phyloP scores from a whole-genome alignment of 1,140 invertebrate genomes.

The Drosophila pachea region DNA sequence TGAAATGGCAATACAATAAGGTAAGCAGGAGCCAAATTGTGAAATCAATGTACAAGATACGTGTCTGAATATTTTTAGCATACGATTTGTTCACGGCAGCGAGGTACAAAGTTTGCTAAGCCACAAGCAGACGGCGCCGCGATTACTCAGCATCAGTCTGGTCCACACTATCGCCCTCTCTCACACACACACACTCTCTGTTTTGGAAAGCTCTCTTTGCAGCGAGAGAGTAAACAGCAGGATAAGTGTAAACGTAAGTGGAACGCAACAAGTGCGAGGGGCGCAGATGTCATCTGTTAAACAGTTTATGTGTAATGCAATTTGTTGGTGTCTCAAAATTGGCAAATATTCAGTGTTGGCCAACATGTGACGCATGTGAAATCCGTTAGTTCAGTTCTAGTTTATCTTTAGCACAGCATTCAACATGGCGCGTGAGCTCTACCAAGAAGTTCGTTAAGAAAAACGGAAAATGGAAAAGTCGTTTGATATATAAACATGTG shows the following conservation, averaged over 20 bases:
- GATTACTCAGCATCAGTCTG: conserved; percentile 32
- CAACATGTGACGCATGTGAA: not conserved
- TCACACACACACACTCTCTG: not conserved
- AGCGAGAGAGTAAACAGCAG: not conserved
- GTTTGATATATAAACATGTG: not conserved
- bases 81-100: not conserved
- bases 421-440: conserved; percentile 24
- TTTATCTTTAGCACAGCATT: conserved; percentile 6
- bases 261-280: conserved; percentile 47
- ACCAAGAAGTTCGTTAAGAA: conserved; percentile 24
- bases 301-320: conserved; percentile 12
- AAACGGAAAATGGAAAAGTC: not conserved
- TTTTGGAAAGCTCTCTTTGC: not conserved
- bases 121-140: not conserved
- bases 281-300: conserved; percentile 1
- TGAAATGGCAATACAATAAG: conserved; percentile 11
- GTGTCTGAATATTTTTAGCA: conserved; percentile 35
- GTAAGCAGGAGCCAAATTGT: conserved; percentile 11
- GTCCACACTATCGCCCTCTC: not conserved
- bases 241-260: conserved; percentile 32
- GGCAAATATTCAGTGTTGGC: conserved; percentile 19
- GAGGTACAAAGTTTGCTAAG: conserved; percentile 12
- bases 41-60: conserved; percentile 30
- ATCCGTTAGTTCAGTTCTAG: conserved; percentile 4
- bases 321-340: conserved; percentile 21